Conservation (phyloP, 2,797 vertebrate species). For the Loriculus beryllinus region DNA sequence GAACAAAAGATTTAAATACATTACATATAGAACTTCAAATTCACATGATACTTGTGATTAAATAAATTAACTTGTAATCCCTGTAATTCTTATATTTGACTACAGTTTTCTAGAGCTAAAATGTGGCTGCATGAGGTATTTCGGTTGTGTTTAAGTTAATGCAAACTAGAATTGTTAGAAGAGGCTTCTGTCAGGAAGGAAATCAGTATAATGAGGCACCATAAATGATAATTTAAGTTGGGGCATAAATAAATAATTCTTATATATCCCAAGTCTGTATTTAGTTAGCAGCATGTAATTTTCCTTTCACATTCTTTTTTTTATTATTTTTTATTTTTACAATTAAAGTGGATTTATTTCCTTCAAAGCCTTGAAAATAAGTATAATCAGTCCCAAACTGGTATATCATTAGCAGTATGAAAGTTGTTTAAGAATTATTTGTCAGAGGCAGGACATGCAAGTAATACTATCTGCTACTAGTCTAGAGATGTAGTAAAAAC, state of each 20-base stretch:
- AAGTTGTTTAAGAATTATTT: neutral
- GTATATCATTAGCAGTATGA: neutral
- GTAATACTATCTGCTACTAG: neutral
- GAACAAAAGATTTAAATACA: neutral
- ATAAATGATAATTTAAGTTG: neutral
- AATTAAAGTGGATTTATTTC: neutral
- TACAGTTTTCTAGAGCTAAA: neutral
- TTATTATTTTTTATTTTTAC: neutral
- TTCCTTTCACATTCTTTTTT: neutral
- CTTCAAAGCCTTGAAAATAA: constrained; percentile 9
- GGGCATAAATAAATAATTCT: neutral
- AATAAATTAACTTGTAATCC: neutral
- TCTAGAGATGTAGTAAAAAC: neutral
- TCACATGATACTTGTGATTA: neutral
- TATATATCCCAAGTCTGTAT: neutral
- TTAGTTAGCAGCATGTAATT: neutral
- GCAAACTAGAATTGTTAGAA: neutral
- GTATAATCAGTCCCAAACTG: neutral
- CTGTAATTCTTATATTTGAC: neutral
- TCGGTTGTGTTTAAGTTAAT: neutral
- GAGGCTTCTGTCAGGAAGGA: neutral
- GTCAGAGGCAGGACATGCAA: neutral
- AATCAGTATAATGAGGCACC: neutral
- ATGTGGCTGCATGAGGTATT: neutral
- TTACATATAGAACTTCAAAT: neutral